These are phyloP conservation scores for Pelobates fuscus DNA, from an alignment of 2,113 vertebrate genomes.

Conservation along the genomic window DNA sequence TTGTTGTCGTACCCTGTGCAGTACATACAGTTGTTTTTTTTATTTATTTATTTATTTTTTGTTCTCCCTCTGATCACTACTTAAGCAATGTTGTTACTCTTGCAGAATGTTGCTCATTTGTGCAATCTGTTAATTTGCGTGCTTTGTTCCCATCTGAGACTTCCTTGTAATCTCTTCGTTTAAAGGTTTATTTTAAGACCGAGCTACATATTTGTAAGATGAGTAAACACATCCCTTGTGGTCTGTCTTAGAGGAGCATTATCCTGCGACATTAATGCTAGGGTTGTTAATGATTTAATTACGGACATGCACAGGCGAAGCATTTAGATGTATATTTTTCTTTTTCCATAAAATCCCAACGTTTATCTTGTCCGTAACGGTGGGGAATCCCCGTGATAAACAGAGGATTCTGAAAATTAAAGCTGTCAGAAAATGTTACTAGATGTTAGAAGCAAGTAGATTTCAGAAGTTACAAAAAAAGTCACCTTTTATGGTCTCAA, in stretches of 20 bases:
- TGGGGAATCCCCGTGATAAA: not conserved
- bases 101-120: too few relatives aligned
- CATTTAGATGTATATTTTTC: not conserved
- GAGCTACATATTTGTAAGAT: not conserved
- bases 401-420: too few relatives aligned
- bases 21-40: too few relatives aligned
- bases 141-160: not conserved
- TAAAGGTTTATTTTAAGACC: not conserved
- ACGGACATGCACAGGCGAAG: conserved; percentile 15
- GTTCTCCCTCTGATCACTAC: too few relatives aligned
- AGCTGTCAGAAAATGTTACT: too few relatives aligned
- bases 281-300: conserved; percentile 41
- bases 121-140: too few relatives aligned
- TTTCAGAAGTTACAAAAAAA: too few relatives aligned
- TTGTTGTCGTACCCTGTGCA: too few relatives aligned
- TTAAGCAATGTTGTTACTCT: too few relatives aligned
- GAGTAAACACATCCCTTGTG: conserved; percentile 6
- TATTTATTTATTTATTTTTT: too few relatives aligned
- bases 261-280: conserved; percentile 12
- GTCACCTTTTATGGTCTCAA: too few relatives aligned
- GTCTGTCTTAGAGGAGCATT: not conserved
- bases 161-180: not conserved
- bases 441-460: too few relatives aligned
- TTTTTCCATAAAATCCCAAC: not conserved
- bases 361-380: not conserved